Percentiles rank a stretch among this genome's conserved stretches.
Conservation (phyloP, 2,113 vertebrate species). For the Patagioenas fasciata region DNA sequence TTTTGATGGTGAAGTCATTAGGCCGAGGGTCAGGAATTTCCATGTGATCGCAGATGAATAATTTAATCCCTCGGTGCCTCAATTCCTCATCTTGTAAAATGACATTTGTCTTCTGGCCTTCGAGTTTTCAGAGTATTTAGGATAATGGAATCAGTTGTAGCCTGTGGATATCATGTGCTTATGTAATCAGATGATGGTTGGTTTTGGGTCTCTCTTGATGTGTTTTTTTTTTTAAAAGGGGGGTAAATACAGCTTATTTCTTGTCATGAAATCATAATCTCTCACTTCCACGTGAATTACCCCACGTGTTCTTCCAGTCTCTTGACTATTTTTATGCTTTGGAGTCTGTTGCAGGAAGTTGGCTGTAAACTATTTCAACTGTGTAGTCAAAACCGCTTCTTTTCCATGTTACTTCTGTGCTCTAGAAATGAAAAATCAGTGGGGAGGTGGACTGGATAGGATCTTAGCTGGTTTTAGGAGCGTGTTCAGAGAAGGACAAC, state of each 20-base stretch:
- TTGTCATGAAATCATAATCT: accelerated
- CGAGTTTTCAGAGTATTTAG: background rate
- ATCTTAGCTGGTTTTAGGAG: background rate
- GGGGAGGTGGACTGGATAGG: background rate
- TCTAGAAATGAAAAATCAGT: background rate
- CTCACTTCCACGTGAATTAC: background rate
- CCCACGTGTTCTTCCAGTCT: background rate
- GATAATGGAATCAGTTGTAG: background rate
- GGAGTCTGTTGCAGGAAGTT: background rate
- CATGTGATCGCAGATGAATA: background rate
- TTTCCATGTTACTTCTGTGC: background rate
- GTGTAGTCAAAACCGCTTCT: background rate
- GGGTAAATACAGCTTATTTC: background rate
- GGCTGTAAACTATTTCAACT: background rate
- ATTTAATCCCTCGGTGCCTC: background rate
- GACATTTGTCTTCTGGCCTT: background rate
- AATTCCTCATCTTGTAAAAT: background rate
- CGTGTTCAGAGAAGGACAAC: no score
- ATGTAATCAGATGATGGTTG: background rate
- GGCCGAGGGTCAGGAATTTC: background rate
- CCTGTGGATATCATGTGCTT: accelerated
- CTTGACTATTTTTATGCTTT: background rate
- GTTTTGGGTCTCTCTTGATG: background rate
- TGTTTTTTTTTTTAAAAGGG: background rate
- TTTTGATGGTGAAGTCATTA: background rate